These are phyloP conservation scores for Halictus quadricinctus DNA, from an alignment of 2,888 invertebrate species.

Conservation along the genomic window DNA sequence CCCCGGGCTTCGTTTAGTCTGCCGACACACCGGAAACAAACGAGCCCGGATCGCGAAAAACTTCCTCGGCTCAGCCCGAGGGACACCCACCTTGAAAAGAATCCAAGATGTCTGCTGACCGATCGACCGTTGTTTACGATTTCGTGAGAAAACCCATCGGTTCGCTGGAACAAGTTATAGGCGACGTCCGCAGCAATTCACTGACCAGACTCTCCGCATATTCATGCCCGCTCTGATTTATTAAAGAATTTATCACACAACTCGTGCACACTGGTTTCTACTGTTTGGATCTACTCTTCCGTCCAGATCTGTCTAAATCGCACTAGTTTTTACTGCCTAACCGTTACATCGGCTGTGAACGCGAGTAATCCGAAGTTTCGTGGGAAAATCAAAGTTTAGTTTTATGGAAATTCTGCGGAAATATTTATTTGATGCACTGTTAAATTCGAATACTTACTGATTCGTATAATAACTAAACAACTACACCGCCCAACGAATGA, in stretches of 20 bases:
- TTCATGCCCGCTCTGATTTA: conserved; percentile 13
- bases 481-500: not conserved
- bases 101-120: not conserved
- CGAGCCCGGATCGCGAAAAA: conserved; percentile 16
- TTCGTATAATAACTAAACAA: not conserved
- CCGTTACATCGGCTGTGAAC: too few relatives aligned
- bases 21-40: conserved; percentile 18
- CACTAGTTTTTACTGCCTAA: too few relatives aligned
- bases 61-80: not conserved
- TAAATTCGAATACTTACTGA: too few relatives aligned
- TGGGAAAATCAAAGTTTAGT: too few relatives aligned
- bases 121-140: conserved; percentile 13
- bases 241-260: conserved; percentile 28
- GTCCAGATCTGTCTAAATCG: too few relatives aligned
- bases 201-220: not conserved
- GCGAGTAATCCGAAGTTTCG: too few relatives aligned
- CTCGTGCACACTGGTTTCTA: too few relatives aligned
- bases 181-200: not conserved
- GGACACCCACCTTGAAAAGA: conserved; percentile 33
- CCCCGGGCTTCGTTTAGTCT: conserved; percentile 54
- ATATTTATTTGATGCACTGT: too few relatives aligned
- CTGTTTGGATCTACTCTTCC: too few relatives aligned
- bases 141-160: not conserved
- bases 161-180: not conserved
- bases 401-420: too few relatives aligned